Conservation (phyloP, 2,888 invertebrate species). For the Nebria salina region DNA sequence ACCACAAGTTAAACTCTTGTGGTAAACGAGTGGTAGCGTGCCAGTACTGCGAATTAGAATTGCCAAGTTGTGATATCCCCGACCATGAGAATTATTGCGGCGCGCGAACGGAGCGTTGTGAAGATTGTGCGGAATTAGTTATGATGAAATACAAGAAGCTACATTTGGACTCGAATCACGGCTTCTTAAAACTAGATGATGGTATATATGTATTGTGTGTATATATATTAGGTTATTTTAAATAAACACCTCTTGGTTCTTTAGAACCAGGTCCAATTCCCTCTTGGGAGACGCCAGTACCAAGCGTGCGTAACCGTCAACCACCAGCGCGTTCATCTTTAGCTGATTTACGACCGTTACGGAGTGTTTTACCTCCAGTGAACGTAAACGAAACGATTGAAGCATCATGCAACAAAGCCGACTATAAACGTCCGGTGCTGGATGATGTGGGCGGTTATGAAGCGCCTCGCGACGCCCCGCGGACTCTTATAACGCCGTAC, state of each 20-base stretch:
- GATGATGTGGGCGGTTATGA: not conserved
- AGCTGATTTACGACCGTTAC: not conserved
- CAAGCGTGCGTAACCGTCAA: conserved; percentile 48
- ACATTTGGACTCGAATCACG: conserved; percentile 74
- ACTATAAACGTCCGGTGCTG: not conserved
- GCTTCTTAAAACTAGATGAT: conserved; percentile 70
- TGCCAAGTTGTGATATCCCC: conserved; percentile 69
- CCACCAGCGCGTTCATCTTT: conserved; percentile 30
- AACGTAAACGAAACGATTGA: not conserved
- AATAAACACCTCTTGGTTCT: conserved; percentile 45
- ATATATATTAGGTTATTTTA: conserved; percentile 6
- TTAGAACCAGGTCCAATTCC: conserved; percentile 65
- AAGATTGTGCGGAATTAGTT: conserved; percentile 73
- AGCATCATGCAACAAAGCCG: conserved; percentile 42
- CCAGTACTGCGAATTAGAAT: conserved; percentile 73
- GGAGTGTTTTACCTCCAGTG: not conserved
- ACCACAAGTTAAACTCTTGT: conserved; percentile 67
- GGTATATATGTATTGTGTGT: conserved; percentile 59
- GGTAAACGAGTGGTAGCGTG: conserved; percentile 69
- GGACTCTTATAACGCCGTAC: conserved; percentile 33
- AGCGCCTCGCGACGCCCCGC: conserved; percentile 18
- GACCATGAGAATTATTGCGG: conserved; percentile 77
- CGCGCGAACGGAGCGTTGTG: conserved; percentile 74
- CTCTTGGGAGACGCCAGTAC: conserved; percentile 60
- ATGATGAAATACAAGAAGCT: conserved; percentile 75